Base-by-base conservation (phyloP, 2,888 invertebrate species). In the Conchocele bisecta region DNA sequence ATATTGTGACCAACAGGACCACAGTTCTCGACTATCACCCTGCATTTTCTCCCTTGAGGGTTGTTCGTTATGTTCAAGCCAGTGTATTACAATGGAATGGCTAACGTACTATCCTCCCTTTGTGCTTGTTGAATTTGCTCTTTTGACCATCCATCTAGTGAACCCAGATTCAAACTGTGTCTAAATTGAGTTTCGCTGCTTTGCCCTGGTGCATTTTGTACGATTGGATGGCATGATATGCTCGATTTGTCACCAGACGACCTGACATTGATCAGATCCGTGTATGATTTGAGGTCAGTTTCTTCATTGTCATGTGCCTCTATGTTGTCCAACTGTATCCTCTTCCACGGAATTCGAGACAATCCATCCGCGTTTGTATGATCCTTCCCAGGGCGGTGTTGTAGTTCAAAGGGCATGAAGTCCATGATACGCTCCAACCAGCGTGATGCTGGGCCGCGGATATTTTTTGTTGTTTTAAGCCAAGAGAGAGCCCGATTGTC, bases 1-100 rank as follows among this genome's bases (percentile, higher is more conserved):
- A 33, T 22, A 53, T 17, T 53, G 53, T n/a, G 53, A 53, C 53
- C 53, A 53, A 22, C 33, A 22, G 20, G 53, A 53, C 53, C 35
- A 53, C 11, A 53, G 33, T 35, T 53, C 53, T 20, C 17, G 53
- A 20, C 26, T 15, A 20, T 15, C 48, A 48, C 48, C 48, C 6
- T 48, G 29, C 35, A 35, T 17, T 53, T 5, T n/a, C 3, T 3
- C 13, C 35, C 33, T 53, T n/a, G 11, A 22, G 17, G 53, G 53
- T 15, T 37, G 3, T 28, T 33, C n/a, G n/a, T n/a, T n/a, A n/a
- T n/a, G n/a, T n/a, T n/a, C n/a, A n/a, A 9, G 6, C 53, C 53
- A 20, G 3, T 22, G 5, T 15, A 22, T 6, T 35, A 26, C 53
- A 17, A 17, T 53, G 46, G 28, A 20, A 46, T 22, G 9, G 46